A percentile compares a stretch with the other conserved stretches of the same genome.
These are phyloP conservation scores for Cynopterus brachyotis DNA, from an alignment of 2,113 vertebrate species.

Conservation along the genomic window DNA sequence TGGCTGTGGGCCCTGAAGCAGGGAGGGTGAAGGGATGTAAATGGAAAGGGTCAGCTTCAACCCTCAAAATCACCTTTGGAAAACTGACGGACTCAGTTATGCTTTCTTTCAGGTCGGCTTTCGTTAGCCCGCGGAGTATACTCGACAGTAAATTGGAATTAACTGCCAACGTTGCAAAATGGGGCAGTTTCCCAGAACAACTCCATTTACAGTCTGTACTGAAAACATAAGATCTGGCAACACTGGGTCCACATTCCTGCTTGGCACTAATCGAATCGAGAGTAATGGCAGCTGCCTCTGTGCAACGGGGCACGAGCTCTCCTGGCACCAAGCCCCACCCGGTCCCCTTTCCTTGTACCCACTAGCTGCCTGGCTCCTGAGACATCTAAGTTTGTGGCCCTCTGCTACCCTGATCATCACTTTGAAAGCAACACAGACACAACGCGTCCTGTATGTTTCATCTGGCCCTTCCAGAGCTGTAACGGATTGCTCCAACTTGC, in stretches of 20 bases:
- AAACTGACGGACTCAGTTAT: not conserved
- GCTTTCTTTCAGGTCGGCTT: not conserved
- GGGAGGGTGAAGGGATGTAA: not conserved
- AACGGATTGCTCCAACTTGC: not conserved
- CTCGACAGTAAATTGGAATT: not conserved
- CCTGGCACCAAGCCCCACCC: rapidly evolving
- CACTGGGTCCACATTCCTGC: not conserved
- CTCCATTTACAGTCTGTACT: not conserved
- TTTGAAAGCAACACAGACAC: not conserved
- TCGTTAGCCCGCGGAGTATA: not conserved
- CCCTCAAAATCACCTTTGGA: not conserved
- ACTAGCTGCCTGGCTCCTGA: not conserved
- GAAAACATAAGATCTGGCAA: not conserved
- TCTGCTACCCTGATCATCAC: not conserved
- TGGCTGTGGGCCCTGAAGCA: not conserved
- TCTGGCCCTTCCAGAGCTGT: not conserved
- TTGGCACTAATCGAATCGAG: not conserved
- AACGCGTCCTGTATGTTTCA: no score
- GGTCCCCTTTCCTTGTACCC: not conserved
- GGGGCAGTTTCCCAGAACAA: not conserved
- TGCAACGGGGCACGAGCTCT: not conserved
- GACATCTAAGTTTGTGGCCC: not conserved
- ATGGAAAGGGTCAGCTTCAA: not conserved
- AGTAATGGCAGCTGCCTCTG: not conserved
- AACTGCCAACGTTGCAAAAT: not conserved